Percentiles rank a stretch among this genome's conserved stretches.
Evolutionary conservation across 2,797 vertebrate genomes (phyloP).

Genomic region (Chromobotia macracanthus): DNA sequence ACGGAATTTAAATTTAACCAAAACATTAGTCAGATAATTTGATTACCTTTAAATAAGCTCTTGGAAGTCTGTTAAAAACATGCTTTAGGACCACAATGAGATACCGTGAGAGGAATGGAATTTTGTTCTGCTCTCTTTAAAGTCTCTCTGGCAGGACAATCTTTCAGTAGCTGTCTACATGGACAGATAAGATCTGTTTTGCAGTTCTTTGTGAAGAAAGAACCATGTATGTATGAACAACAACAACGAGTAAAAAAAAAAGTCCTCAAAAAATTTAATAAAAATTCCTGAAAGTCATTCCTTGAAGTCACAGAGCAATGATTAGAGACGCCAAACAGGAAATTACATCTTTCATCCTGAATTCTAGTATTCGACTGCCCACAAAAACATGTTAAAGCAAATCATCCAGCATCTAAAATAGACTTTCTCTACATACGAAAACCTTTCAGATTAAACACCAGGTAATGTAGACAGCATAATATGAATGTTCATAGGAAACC

Average conservation of each 20-base stretch:
- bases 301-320: constrained; percentile 31
- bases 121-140: constrained; percentile 46
- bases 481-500: background rate
- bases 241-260: constrained; percentile 24
- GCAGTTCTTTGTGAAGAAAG: constrained; percentile 8
- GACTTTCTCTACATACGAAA: background rate
- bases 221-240: background rate
- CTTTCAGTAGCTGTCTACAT: constrained; percentile 34
- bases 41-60: constrained; percentile 18
- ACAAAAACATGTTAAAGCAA: constrained; percentile 30
- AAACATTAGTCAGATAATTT: constrained; percentile 15
- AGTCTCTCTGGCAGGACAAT: constrained; percentile 37
- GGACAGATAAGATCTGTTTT: constrained; percentile 37
- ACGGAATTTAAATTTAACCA: constrained; percentile 27
- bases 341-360: constrained; percentile 37
- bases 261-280: constrained; percentile 16
- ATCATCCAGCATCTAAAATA: constrained; percentile 13
- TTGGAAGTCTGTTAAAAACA: constrained; percentile 25
- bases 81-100: constrained; percentile 2
- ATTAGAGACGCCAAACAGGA: constrained; percentile 45
- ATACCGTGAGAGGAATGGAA: constrained; percentile 22
- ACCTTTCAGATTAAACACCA: background rate
- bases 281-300: constrained; percentile 35
- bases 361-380: background rate
- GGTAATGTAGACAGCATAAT: background rate